A percentile compares a stretch with the other conserved stretches of the same genome.
Evolutionary conservation across 2,113 vertebrate species (phyloP).

Genomic region (Barnardius zonarius): DNA sequence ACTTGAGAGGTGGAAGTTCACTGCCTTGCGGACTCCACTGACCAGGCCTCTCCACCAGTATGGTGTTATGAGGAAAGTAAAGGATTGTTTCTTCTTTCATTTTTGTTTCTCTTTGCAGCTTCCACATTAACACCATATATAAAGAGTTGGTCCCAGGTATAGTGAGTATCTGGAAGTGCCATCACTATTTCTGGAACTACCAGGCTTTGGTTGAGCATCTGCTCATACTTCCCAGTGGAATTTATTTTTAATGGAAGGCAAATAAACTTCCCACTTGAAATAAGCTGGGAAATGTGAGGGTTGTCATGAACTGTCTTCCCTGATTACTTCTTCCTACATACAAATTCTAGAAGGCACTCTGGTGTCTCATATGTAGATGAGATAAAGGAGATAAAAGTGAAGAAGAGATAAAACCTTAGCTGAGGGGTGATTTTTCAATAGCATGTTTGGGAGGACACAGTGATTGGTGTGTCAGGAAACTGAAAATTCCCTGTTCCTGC

Average conservation of each 20-base stretch:
- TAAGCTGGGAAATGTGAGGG: neutral
- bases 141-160: neutral
- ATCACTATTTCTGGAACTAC: neutral
- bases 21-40: neutral
- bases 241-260: neutral
- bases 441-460: neutral
- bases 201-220: neutral
- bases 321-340: neutral
- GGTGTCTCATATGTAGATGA: accelerated
- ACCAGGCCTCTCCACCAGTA: neutral
- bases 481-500: neutral
- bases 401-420: neutral
- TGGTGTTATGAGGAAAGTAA: neutral
- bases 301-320: neutral
- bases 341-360: neutral
- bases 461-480: accelerated
- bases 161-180: neutral
- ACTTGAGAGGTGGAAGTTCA: neutral
- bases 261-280: neutral
- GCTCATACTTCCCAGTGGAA: neutral
- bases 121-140: neutral
- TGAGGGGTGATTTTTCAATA: neutral
- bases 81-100: neutral
- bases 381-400: neutral
- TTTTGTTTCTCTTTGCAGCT: neutral